A percentile compares a stretch with the other conserved stretches of the same genome.
Conservation (phyloP, 1,140 invertebrate species). For the Trachelipus rathkii region DNA sequence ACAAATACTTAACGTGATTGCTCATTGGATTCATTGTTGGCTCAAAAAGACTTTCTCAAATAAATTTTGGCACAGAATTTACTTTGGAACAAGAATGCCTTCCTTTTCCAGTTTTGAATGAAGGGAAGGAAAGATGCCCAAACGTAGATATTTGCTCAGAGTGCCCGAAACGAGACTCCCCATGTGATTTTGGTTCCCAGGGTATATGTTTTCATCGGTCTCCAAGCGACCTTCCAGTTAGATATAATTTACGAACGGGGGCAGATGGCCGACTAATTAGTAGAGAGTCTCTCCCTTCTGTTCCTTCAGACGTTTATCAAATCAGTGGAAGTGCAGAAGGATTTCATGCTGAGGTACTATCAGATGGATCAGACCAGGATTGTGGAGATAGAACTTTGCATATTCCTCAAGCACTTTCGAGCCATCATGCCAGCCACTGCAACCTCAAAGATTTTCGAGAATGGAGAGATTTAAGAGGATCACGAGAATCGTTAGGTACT, state of each 20-base stretch:
- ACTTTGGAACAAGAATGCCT: not conserved
- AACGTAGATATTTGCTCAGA: conserved; percentile 21
- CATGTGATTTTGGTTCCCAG: conserved; percentile 23
- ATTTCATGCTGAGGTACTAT: not conserved
- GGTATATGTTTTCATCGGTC: conserved; percentile 18
- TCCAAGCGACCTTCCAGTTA: conserved; percentile 16
- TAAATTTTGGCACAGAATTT: not conserved
- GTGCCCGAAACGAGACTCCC: conserved; percentile 14
- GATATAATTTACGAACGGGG: not conserved
- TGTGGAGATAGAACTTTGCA: conserved; percentile 16
- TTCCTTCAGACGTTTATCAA: conserved; percentile 10
- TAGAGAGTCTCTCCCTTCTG: not conserved
- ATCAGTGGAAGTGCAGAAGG: conserved; percentile 1
- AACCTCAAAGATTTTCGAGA: conserved; percentile 44
- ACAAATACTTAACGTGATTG: not conserved
- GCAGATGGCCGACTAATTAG: not conserved
- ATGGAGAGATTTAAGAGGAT: conserved; percentile 39
- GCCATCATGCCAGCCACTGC: conserved; percentile 44
- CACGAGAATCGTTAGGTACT: conserved; percentile 39
- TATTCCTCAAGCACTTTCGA: conserved; percentile 8
- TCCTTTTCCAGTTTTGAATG: not conserved
- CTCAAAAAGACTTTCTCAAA: not conserved
- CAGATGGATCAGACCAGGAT: conserved; percentile 12
- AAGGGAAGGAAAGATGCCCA: not conserved
- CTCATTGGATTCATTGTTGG: not conserved